These are phyloP conservation scores for Cheilosia urbana DNA, from an alignment of 2,888 invertebrate genomes.

Conservation along the genomic window DNA sequence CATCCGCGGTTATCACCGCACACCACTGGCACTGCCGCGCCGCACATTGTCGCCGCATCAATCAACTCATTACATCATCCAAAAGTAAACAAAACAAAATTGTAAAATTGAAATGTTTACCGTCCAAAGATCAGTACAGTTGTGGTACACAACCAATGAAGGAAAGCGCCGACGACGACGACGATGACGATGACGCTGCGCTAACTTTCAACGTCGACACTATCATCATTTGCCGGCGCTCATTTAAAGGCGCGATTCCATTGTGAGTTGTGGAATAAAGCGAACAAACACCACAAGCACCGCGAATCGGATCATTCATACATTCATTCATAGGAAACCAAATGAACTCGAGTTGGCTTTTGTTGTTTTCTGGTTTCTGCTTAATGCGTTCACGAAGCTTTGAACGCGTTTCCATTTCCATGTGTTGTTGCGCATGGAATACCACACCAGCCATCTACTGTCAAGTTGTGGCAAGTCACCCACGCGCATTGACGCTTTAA, in stretches of 20 bases:
- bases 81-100: constrained; percentile 69
- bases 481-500: constrained; percentile 56
- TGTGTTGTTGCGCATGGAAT: constrained; percentile 16
- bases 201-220: constrained; percentile 18
- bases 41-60: constrained; percentile 39
- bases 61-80: constrained; percentile 59
- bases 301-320: constrained; percentile 33
- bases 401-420: constrained; percentile 19
- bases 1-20: constrained; percentile 41
- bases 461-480: constrained; percentile 41
- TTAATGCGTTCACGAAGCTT: constrained; percentile 35
- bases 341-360: constrained; percentile 16
- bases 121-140: constrained; percentile 26
- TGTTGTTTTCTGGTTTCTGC: background rate
- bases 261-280: constrained; percentile 44
- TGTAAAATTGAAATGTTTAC: constrained; percentile 69
- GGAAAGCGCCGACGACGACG: constrained; percentile 12
- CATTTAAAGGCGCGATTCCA: constrained; percentile 36
- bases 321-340: constrained; percentile 41
- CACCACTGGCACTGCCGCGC: constrained; percentile 9
- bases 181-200: background rate
- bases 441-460: constrained; percentile 19
- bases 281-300: constrained; percentile 24
- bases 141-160: constrained; percentile 29
- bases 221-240: constrained; percentile 33